Percentiles rank a stretch among this genome's conserved stretches.
Evolutionary conservation across 2,113 vertebrate genomes (phyloP).

Genomic region (Percina caprodes): DNA sequence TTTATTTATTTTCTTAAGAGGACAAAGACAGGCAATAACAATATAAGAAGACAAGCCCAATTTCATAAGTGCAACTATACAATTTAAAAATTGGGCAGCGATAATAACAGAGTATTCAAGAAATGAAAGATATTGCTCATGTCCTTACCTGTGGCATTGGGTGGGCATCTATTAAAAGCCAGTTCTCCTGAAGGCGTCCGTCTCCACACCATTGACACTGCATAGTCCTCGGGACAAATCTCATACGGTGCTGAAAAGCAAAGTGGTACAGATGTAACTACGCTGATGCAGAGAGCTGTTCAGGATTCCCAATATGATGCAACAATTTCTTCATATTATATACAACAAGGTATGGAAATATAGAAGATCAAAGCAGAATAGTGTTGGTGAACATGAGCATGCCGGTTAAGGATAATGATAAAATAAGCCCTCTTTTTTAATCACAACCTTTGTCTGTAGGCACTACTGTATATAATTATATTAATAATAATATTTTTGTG

Average conservation of each 20-base stretch:
- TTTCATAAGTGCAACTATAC: neutral
- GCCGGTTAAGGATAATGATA: slow-evolving; percentile 11
- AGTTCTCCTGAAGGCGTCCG: slow-evolving; percentile 96
- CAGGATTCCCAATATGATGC: slow-evolving; percentile 57
- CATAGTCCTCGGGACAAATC: slow-evolving; percentile 97
- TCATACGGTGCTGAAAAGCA: slow-evolving; percentile 94
- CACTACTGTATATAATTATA: neutral
- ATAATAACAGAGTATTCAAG: neutral
- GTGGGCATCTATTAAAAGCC: slow-evolving; percentile 96
- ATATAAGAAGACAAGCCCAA: neutral
- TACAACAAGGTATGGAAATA: slow-evolving; percentile 41
- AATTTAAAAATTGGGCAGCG: neutral
- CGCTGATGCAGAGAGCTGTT: slow-evolving; percentile 33
- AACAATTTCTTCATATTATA: slow-evolving; percentile 57
- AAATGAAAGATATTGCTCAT: neutral
- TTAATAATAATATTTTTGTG: neutral
- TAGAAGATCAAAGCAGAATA: slow-evolving; percentile 49
- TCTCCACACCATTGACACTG: slow-evolving; percentile 98
- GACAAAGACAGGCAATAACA: neutral
- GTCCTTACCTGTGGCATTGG: slow-evolving; percentile 94
- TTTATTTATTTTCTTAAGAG: neutral
- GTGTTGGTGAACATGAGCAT: slow-evolving; percentile 16
- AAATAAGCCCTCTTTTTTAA: slow-evolving; percentile 5
- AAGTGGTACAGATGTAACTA: slow-evolving; percentile 27
- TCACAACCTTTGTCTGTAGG: neutral